Base-by-base conservation (phyloP, 2,888 invertebrate genomes). In the Acrocera orbiculus region DNA sequence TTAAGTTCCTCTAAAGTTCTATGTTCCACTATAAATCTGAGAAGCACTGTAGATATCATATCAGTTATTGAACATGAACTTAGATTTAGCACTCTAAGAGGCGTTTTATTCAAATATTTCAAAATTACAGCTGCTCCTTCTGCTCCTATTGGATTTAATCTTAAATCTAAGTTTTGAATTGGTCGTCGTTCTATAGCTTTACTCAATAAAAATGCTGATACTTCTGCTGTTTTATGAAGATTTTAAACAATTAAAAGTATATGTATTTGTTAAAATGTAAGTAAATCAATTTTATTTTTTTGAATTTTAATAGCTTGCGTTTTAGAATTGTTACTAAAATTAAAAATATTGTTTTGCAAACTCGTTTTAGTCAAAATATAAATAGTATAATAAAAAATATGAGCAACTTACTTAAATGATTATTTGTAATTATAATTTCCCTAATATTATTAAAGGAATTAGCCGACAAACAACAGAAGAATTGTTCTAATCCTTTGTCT, bases 111-210 rank as follows among this genome's bases (percentile, higher is more conserved):
- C 4, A 56, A 37, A 7, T 46, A 45, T 2, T 53, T 44, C 34
- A 59, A 52, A 32, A 60, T 50, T 23, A 55, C 52, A 1, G 53
- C 53, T 1, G 52, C 52, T 3, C 60, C 60, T 36, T 58, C 58
- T 10, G 56, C 54, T 26, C 52, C 48, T 17, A 60, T 56, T n/a
- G 58, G 59, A 48, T 60, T 60, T 14, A 58, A 34, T 4, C 57
- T 48, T 3, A 60, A 24, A 16, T 54, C 44, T 3, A 60, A 39
- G 8, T 46, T 44, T 27, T 52, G 44, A 5, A 60, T 38, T 0
- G 46, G 39, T 5, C 52, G 48, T 5, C 45, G 47, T 14, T 43
- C 40, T 3, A 60, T 34, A 3, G 51, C 49, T 27, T 50, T 48
- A 24, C 57, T 52, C 0, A 60, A 41, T 7, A 47, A 34, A 10